A percentile compares a stretch with the other conserved stretches of the same genome.
Evolutionary conservation across 2,113 vertebrate genomes (phyloP).

Genomic region (Hippoglossus stenolepis): DNA sequence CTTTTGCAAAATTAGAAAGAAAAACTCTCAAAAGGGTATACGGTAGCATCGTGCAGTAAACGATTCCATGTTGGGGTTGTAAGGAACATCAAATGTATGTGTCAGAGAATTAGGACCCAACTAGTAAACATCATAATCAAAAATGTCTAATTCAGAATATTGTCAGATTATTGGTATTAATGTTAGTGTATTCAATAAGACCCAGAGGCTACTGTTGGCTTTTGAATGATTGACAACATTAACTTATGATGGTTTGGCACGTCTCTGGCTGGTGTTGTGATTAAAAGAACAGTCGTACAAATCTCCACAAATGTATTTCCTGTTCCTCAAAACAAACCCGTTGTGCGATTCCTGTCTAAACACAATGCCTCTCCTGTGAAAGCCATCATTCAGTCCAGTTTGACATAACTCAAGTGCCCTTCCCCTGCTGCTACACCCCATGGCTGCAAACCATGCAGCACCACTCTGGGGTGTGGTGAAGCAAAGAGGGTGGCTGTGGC

Average conservation of each 20-base stretch:
- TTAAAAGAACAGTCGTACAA: conserved; percentile 42
- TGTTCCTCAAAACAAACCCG: conserved; percentile 39
- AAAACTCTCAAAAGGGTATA: too few relatives aligned
- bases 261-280: conserved; percentile 3
- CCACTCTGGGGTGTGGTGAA: conserved; percentile 72
- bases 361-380: conserved; percentile 26
- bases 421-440: conserved; percentile 38
- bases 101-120: too few relatives aligned
- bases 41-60: too few relatives aligned
- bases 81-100: too few relatives aligned
- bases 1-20: too few relatives aligned
- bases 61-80: too few relatives aligned
- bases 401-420: conserved; percentile 49
- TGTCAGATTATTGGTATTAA: neutral
- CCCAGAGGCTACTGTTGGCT: neutral
- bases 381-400: conserved; percentile 31
- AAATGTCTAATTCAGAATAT: too few relatives aligned
- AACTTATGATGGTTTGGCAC: conserved; percentile 10
- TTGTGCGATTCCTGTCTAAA: conserved; percentile 37
- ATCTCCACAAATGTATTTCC: conserved; percentile 28
- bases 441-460: conserved; percentile 45
- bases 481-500: conserved; percentile 63
- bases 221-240: neutral
- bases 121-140: too few relatives aligned
- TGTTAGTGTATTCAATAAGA: neutral